Percentiles rank a stretch among this genome's conserved stretches.
phyloP scores from a whole-genome alignment of 2,797 vertebrate genomes.

The Enoplosus armatus region DNA sequence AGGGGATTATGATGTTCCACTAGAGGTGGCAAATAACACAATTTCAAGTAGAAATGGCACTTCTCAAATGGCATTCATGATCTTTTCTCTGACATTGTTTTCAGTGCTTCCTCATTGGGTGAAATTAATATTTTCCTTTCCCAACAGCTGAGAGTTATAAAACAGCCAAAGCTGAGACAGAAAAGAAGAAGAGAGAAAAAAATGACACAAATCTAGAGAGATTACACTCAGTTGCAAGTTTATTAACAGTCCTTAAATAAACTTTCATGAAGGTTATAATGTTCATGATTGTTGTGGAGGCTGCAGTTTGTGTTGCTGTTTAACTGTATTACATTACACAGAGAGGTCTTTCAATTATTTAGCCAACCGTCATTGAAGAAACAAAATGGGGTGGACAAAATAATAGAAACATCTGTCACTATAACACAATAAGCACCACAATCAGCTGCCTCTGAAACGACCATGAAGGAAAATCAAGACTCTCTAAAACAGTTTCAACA shows the following conservation, averaged over 20 bases:
- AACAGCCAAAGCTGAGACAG: not conserved
- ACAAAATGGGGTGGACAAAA: too few relatives aligned
- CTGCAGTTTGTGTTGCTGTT: not conserved
- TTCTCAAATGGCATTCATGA: slow-evolving; percentile 33
- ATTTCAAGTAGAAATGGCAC: slow-evolving; percentile 15
- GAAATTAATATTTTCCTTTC: not conserved
- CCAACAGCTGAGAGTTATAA: slow-evolving; percentile 7
- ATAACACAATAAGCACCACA: too few relatives aligned
- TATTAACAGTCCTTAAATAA: not conserved
- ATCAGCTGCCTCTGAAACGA: too few relatives aligned
- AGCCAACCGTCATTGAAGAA: too few relatives aligned
- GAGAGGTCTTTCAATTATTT: too few relatives aligned
- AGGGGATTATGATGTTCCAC: slow-evolving; percentile 33
- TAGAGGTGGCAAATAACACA: slow-evolving; percentile 32
- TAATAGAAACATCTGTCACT: too few relatives aligned
- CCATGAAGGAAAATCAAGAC: not conserved
- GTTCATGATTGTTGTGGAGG: not conserved
- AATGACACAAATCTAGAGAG: not conserved
- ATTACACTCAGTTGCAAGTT: not conserved
- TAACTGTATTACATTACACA: too few relatives aligned
- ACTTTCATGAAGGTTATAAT: not conserved
- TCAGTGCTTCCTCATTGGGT: not conserved
- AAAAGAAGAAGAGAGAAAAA: not conserved
- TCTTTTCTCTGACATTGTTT: not conserved
- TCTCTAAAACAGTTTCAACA: not conserved